These are phyloP conservation scores for Pelodiscus sinensis DNA, from an alignment of 2,113 vertebrate genomes.

Conservation along the genomic window DNA sequence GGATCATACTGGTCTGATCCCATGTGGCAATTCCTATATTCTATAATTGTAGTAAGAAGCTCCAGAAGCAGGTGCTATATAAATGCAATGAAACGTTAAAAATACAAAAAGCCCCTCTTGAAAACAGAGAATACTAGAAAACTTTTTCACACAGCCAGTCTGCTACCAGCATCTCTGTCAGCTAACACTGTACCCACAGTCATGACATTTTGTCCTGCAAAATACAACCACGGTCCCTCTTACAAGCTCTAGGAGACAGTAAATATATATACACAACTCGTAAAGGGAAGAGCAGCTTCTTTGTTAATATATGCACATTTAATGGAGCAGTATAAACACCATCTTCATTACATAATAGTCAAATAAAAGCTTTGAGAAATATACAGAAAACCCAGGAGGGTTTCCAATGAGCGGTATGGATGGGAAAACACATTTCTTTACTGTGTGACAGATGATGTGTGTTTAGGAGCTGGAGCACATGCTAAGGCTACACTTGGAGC, in stretches of 20 bases:
- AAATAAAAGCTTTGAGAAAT: not conserved
- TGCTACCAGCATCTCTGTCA: not conserved
- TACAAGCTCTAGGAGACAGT: not conserved
- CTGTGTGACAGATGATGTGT: not conserved
- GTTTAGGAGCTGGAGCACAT: not conserved
- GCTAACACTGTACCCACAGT: fast-evolving
- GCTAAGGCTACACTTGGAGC: not conserved
- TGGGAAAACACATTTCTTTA: not conserved
- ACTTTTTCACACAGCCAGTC: not conserved
- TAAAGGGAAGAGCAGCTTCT: not conserved
- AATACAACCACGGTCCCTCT: not conserved
- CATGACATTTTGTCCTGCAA: not conserved
- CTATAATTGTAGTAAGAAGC: not conserved
- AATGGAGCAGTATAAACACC: not conserved
- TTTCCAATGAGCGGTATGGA: not conserved
- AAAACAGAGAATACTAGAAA: not conserved
- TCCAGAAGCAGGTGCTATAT: not conserved
- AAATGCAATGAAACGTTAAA: not conserved
- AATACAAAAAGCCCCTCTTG: not conserved
- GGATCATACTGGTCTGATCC: not conserved
- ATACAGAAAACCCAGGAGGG: not conserved
- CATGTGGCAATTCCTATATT: fast-evolving
- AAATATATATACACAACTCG: not conserved
- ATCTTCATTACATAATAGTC: not conserved
- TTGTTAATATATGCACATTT: not conserved